Evolutionary conservation across 64 coral and sea anemone species (phyloP).

Genomic region (Hydrozoanthus tunicans): DNA sequence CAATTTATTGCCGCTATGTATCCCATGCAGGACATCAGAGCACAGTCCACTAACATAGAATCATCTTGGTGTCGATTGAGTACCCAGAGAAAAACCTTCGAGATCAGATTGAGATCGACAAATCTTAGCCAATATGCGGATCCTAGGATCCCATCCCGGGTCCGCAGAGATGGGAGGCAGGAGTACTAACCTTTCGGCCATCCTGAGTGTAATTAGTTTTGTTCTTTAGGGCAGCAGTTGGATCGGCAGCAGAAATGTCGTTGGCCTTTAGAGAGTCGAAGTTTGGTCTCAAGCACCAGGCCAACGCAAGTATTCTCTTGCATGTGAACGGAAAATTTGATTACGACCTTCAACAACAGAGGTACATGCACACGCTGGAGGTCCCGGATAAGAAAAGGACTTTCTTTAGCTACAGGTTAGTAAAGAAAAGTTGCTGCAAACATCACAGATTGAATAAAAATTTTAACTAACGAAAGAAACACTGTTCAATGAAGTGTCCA

Average conservation of each 20-base stretch:
- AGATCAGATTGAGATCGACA: too few species aligned
- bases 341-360: constrained; percentile 3
- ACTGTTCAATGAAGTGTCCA: too few species aligned
- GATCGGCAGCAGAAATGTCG: constrained; percentile 22
- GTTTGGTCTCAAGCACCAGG: constrained; percentile 43
- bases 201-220: neutral
- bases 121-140: too few species aligned
- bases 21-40: too few species aligned
- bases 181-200: too few species aligned
- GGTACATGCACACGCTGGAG: constrained; percentile 6
- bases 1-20: too few species aligned
- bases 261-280: constrained; percentile 22
- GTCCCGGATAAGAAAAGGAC: constrained; percentile 18
- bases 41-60: too few species aligned
- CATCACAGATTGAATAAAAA: neutral
- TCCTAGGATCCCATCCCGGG: too few species aligned
- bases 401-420: constrained; percentile 37
- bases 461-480: neutral
- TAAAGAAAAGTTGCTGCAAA: neutral
- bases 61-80: too few species aligned
- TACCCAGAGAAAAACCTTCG: too few species aligned
- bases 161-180: too few species aligned
- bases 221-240: constrained; percentile 12
- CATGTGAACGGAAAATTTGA: constrained; percentile 8
- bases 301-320: constrained; percentile 15